Base-by-base conservation (phyloP, 2,113 vertebrate genomes). In the Penelope pileata region DNA sequence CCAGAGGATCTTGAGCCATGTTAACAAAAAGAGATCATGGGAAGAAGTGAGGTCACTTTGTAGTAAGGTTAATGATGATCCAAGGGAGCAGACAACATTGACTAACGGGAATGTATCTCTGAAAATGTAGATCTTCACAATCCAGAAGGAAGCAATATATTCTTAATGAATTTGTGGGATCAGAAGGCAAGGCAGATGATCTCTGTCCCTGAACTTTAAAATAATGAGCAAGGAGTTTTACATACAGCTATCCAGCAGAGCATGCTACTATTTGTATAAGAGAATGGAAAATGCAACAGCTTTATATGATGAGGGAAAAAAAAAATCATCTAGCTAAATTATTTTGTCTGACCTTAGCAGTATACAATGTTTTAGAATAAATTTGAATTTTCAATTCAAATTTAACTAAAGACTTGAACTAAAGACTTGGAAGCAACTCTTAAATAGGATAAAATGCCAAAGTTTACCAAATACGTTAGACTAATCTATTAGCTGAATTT, bases 401-500 rank as follows among this genome's bases (percentile, higher is more conserved):
- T n/a, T n/a, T n/a, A n/a, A n/a, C n/a, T n/a, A n/a, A n/a, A n/a
- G n/a, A n/a, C n/a, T n/a, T n/a, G n/a, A 85, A 82, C 59, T 59
- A 72, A 93, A 90, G 30, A 68, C 26, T 16, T n/a, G 5, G 54
- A 91, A 76, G 40, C 2, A 45, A 88, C 27, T 83, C 38, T 47
- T 91, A 91, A 93, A 96, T 79, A 26, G 90, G 79, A 79, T 76
- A 85, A 95, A 93, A 56, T 1, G 4, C 19, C 87, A 83, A 90
- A 83, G 51, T 72, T 85, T 45, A 53, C 34, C 14, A 88, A 85
- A 86, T 83, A 56, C 43, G 43, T 88, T 60, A 76, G 58, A 83
- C n/a, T 72, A 75, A 74, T 80, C 53, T 64, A 81, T 82, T 73
- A 70, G 47, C 60, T 76, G 16, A 51, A 32, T 85, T 85, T 3